phyloP scores from a whole-genome alignment of 2,113 vertebrate species.

The Anser brachyrhynchus region DNA sequence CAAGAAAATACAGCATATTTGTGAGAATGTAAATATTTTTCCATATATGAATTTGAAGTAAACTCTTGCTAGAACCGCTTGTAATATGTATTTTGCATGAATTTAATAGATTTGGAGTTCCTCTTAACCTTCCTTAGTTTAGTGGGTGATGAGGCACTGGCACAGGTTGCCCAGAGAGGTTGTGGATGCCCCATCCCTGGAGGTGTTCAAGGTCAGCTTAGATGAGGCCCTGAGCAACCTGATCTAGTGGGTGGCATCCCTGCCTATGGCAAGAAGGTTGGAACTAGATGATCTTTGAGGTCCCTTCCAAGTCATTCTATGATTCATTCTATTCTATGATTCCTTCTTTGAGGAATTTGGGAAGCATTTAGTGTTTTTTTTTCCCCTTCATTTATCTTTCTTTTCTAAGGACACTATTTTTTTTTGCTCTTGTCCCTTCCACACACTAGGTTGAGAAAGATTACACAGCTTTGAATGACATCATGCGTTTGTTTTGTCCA shows the following conservation, averaged over 20 bases:
- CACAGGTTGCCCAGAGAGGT: too few relatives aligned
- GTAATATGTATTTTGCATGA: not conserved
- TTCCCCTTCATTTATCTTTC: not conserved
- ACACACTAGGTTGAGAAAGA: not conserved
- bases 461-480: rapidly evolving
- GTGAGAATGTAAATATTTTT: not conserved
- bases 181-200: too few relatives aligned
- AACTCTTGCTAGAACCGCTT: not conserved
- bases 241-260: too few relatives aligned
- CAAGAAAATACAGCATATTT: not conserved
- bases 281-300: too few relatives aligned
- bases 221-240: too few relatives aligned
- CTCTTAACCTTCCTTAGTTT: not conserved
- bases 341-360: not conserved
- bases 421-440: not conserved
- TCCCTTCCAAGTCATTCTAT: too few relatives aligned
- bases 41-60: not conserved
- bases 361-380: not conserved
- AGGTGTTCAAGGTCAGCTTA: too few relatives aligned
- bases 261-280: too few relatives aligned
- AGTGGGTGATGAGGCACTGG: too few relatives aligned
- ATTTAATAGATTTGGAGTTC: not conserved
- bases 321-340: too few relatives aligned
- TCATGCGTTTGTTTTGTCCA: not conserved
- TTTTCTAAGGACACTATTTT: not conserved